phyloP scores from a whole-genome alignment of 2,113 vertebrate species.

The Psilopogon haemacephalus region DNA sequence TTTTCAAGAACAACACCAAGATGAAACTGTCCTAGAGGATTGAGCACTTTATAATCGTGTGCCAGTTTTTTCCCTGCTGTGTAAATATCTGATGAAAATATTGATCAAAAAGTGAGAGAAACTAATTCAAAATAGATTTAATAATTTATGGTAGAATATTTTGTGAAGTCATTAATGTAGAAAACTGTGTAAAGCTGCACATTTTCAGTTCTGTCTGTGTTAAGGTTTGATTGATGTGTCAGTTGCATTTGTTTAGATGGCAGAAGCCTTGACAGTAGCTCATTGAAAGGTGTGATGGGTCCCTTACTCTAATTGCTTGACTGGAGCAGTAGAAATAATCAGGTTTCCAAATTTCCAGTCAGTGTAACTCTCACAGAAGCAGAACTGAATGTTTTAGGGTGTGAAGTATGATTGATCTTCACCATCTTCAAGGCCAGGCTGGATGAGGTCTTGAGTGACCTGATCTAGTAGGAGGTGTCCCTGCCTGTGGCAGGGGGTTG shows the following conservation, averaged over 20 bases:
- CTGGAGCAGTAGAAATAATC: neutral
- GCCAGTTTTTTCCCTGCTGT: neutral
- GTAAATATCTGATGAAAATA: neutral
- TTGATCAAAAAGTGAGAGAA: neutral
- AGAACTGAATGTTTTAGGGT: neutral
- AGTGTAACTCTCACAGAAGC: neutral
- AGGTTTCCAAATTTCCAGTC: neutral
- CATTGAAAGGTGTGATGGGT: neutral
- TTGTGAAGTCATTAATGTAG: neutral
- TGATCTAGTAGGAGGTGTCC: too few species aligned
- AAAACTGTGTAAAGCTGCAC: neutral
- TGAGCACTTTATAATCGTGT: neutral
- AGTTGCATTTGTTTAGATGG: neutral
- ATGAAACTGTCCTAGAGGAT: neutral
- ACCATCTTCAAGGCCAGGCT: too few species aligned
- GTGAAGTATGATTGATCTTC: neutral
- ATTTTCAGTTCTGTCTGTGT: neutral
- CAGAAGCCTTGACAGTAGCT: neutral
- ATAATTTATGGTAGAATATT: neutral
- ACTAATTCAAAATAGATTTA: neutral
- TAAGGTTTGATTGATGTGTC: neutral
- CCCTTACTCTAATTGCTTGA: neutral
- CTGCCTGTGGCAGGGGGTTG: too few species aligned
- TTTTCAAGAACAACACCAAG: neutral
- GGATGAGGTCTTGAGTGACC: too few species aligned